Conservation (phyloP, 1,140 invertebrate species). For the Pachyrhynchus sulphureomaculatus region DNA sequence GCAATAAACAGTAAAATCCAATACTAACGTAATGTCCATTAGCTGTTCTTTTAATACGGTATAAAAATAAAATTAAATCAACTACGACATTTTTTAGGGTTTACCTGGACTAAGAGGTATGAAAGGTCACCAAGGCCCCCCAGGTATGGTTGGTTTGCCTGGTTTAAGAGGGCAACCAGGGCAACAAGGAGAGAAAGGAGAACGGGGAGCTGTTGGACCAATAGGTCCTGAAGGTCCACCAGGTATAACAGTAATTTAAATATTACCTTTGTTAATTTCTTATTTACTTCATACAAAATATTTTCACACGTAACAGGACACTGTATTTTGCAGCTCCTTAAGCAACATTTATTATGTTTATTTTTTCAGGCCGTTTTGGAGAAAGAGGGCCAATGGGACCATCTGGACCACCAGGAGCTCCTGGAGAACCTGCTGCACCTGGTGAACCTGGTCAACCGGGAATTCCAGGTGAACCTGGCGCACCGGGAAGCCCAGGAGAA, state of each 20-base stretch:
- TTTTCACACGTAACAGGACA: too few species aligned
- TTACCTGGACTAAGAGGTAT: constrained; percentile 66
- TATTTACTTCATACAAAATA: not conserved
- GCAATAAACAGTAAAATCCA: too few species aligned
- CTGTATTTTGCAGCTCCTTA: too few species aligned
- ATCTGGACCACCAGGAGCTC: constrained; percentile 68
- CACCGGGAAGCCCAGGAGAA: constrained; percentile 68
- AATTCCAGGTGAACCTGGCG: constrained; percentile 70
- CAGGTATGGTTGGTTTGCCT: constrained; percentile 72
- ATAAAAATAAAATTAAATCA: too few species aligned
- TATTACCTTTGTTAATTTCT: not conserved
- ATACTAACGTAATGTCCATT: too few species aligned
- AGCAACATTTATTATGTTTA: too few species aligned
- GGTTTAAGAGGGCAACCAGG: constrained; percentile 66
- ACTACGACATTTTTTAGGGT: too few species aligned
- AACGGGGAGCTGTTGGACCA: constrained; percentile 63
- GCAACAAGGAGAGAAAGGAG: constrained; percentile 69
- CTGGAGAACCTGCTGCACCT: constrained; percentile 72
- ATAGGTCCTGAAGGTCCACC: constrained; percentile 66
- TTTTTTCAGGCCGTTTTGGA: constrained; percentile 42
- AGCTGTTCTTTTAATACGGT: too few species aligned
- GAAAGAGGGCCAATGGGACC: constrained; percentile 69
- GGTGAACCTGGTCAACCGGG: constrained; percentile 75
- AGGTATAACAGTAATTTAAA: constrained; percentile 50
- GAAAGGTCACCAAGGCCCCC: constrained; percentile 71